Evolutionary conservation across 2,113 vertebrate species (phyloP), one percentile per base, ranked within the genome.

Genomic region (Arvicanthis niloticus): DNA sequence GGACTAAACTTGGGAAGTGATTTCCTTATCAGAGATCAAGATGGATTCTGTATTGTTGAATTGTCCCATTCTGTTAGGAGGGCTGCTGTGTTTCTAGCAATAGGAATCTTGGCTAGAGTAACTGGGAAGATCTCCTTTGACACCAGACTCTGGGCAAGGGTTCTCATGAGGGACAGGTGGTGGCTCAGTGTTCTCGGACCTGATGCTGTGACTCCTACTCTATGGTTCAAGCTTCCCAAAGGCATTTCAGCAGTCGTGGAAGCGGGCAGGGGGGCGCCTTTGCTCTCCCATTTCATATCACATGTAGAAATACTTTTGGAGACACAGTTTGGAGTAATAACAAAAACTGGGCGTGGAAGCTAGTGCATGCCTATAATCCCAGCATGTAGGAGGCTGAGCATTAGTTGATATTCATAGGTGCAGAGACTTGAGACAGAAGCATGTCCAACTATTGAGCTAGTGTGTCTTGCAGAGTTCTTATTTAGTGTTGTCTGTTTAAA

Each of bases 1-100:
- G 67, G 40, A 93, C 68, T 91, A 34, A 94, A 78, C 75, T 86
- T 82, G 0, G 0, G 56, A 96, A 88, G 88, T 70, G 17, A 88
- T 73, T 89, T 96, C 73, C 82, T 91, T 93, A 84, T 91, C 92
- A 91, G 12, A 84, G 62, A 89, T 93, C 73, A 73, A 72, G n/a
- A 58, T 94, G 78, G 94, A 78, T 84, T 78, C 78, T 93, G 6
- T 75, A 17, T n/a, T 82, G 73, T 26, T 90, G 62, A 89, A 86
- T 87, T 91, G 42, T 96, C 68, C 48, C 26, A 67, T 86, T 72
- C 87, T 86, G 73, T 94, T 58, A 75, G 48, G 58, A 94, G 34
- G 56, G 42, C n/a, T 93, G 40, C 53, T 82, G 31, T 37, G n/a
- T 91, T 94, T 82, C 96, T 78, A 56, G 29, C 26, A 31, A 7